Base-by-base conservation (phyloP, 53 echinoderm and acorn worm genomes). In the Luidia sarsii region DNA sequence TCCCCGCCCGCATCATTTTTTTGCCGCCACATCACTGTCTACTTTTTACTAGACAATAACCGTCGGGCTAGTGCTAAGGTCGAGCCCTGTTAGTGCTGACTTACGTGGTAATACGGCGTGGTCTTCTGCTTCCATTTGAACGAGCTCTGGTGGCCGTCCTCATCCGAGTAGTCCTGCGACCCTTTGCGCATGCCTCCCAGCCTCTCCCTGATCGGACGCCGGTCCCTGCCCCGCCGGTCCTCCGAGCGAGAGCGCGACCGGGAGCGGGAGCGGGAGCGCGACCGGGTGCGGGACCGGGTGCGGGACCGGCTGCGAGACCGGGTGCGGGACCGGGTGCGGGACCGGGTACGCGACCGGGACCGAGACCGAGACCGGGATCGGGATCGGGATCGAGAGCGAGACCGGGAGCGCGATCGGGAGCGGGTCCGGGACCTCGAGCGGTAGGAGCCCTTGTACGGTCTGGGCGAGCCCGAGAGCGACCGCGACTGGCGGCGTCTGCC, bases 131-230 rank as follows among this genome's bases (percentile, higher is more conserved):
- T 61, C 77, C 77, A 77, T 7, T 61, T 46, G 31, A 31, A 27
- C 11, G 31, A 41, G 45, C 48, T 45, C 21, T 55, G 24, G 48
- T 39, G 33, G 10, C 38, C 46, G 18, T 77, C 60, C 8, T 35
- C 48, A 29, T 77, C 77, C 2, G 60, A 60, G 62, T 20, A 46
- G 62, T 60, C 48, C 45, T 45, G 33, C 2, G 48, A 29, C 4
- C 34, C 19, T 77, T 60, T 43, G 7, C 60, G 38, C 0, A 82
- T 3, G 29, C 71, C 70, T 6, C 94, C 94, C 18, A 94, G 88
- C 61, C 94, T 70, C 67, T 94, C 94, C 38, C 87, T 79, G 22
- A 94, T 88, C 3, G 94, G 94, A 68, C 90, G 80, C 30, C 94
- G 81, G 29, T 94, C 90, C 30, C 59, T 38, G 1, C 73, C 67